Evolutionary conservation across 2,888 invertebrate genomes (phyloP).

Genomic region (Eupeodes luniger): DNA sequence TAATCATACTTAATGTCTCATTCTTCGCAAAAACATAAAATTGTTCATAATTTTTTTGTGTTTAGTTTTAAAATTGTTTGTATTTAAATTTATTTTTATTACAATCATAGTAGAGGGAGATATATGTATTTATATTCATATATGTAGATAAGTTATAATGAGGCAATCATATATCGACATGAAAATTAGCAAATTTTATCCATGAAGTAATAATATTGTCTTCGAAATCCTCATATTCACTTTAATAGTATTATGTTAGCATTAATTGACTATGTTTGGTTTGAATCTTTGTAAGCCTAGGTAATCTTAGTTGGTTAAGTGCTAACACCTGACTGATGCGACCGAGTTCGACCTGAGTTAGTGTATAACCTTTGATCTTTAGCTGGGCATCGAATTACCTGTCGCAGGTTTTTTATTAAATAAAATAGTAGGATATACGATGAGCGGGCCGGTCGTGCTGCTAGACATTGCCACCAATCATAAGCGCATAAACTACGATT

Average conservation of each 20-base stretch:
- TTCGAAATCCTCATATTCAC: constrained; percentile 39
- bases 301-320: constrained; percentile 49
- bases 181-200: constrained; percentile 64
- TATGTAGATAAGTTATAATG: constrained; percentile 44
- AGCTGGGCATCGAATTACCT: constrained; percentile 57
- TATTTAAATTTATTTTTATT: constrained; percentile 70
- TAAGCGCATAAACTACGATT: constrained; percentile 31
- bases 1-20: constrained; percentile 72
- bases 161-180: constrained; percentile 70
- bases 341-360: constrained; percentile 38
- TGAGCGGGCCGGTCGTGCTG: constrained; percentile 33
- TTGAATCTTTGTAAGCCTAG: constrained; percentile 10
- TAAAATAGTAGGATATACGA: constrained; percentile 51
- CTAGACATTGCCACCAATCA: constrained; percentile 10
- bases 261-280: background rate
- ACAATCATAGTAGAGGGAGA: constrained; percentile 30
- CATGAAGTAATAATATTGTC: constrained; percentile 44
- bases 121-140: too few species aligned
- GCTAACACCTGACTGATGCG: constrained; percentile 49
- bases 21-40: constrained; percentile 53
- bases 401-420: constrained; percentile 37
- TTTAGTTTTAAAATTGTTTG: constrained; percentile 13
- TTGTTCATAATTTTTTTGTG: constrained; percentile 32
- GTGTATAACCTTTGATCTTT: constrained; percentile 66
- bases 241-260: constrained; percentile 1